Evolutionary conservation across 2,113 vertebrate species (phyloP).

Genomic region (Hoplias malabaricus): DNA sequence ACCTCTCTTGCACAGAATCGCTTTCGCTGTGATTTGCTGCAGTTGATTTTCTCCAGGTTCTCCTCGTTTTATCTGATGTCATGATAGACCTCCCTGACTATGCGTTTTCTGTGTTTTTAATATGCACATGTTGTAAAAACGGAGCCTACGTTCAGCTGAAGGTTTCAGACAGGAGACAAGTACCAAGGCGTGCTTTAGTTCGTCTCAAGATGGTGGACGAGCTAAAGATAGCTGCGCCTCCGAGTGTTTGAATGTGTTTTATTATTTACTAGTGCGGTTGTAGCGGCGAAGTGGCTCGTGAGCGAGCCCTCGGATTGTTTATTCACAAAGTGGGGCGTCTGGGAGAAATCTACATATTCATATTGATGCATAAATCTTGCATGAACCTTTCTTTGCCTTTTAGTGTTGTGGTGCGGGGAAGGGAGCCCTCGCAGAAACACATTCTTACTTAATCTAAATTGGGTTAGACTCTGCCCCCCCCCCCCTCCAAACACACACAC

Average conservation of each 20-base stretch:
- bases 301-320: neutral
- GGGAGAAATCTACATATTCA: slow-evolving; percentile 17
- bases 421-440: neutral
- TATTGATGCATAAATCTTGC: neutral
- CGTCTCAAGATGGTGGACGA: neutral
- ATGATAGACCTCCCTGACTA: too few relatives aligned
- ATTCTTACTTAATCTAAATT: neutral
- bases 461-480: neutral
- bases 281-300: slow-evolving; percentile 2
- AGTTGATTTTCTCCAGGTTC: neutral
- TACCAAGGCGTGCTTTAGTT: neutral
- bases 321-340: slow-evolving; percentile 23
- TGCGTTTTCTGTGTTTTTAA: slow-evolving; percentile 9
- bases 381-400: slow-evolving; percentile 10
- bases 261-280: slow-evolving; percentile 22
- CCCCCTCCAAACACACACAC: too few relatives aligned
- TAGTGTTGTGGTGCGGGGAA: neutral
- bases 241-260: neutral
- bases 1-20: too few relatives aligned
- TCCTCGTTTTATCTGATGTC: slow-evolving; percentile 9
- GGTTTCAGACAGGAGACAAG: neutral
- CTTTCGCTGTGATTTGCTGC: too few relatives aligned
- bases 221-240: neutral
- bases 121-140: neutral
- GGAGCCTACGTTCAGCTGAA: neutral